Evolutionary conservation across 2,113 vertebrate genomes (phyloP).

Genomic region (Otocyon megalotis): DNA sequence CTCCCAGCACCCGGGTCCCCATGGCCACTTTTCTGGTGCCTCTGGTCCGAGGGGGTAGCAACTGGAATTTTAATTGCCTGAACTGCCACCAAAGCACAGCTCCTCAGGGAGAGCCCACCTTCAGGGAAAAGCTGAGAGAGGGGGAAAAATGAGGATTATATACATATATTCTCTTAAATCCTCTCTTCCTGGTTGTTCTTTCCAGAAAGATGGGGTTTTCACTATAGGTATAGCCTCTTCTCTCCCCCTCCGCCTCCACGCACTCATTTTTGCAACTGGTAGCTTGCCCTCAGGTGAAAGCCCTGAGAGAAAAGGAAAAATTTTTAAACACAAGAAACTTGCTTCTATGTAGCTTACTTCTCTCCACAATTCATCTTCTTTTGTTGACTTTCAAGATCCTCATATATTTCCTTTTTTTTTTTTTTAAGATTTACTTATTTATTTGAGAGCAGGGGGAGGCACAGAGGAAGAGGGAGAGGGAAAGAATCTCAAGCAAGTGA

Average conservation of each 20-base stretch:
- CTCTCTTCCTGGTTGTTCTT: neutral
- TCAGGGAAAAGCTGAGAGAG: neutral
- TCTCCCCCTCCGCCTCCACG: neutral
- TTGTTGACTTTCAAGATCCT: neutral
- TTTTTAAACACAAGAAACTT: neutral
- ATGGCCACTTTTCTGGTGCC: neutral
- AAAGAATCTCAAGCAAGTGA: neutral
- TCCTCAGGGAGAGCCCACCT: neutral
- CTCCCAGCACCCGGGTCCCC: neutral
- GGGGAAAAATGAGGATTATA: neutral
- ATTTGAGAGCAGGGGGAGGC: neutral
- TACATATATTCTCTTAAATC: neutral
- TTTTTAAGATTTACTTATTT: neutral
- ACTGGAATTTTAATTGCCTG: neutral
- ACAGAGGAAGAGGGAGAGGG: rapidly evolving
- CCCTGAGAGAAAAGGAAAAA: neutral
- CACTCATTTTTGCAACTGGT: neutral
- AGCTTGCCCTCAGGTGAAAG: neutral
- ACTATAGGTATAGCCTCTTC: neutral
- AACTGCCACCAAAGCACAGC: neutral
- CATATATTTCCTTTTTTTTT: neutral
- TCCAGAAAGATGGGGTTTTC: neutral
- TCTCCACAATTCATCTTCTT: neutral
- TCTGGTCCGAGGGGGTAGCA: neutral
- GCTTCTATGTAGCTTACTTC: neutral